Percentiles rank a stretch among this genome's conserved stretches.
Conservation (phyloP, 1,140 invertebrate genomes). For the Eumeta japonica region DNA sequence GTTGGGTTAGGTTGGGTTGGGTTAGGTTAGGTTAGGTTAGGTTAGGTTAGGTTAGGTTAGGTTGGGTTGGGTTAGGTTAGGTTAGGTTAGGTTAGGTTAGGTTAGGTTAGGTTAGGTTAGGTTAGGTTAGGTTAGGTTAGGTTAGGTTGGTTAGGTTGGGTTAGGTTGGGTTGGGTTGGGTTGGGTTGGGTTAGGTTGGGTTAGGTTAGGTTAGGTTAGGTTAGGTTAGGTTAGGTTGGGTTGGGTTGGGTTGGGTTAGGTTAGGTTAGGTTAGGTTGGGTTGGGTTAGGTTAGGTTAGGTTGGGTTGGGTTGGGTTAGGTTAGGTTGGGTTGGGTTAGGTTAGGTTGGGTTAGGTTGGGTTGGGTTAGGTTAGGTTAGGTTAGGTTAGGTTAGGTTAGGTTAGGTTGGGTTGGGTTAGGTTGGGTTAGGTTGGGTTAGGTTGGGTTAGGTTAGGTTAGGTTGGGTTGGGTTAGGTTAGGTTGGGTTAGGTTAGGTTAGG, state of each 20-base stretch:
- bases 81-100: slow-evolving; percentile 4
- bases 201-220: slow-evolving; percentile 6
- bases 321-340: slow-evolving; percentile 3
- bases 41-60: slow-evolving; percentile 5
- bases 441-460: slow-evolving; percentile 5
- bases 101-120: slow-evolving; percentile 6
- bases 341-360: slow-evolving; percentile 5
- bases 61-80: slow-evolving; percentile 3
- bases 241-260: slow-evolving; percentile 4
- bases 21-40: slow-evolving; percentile 4
- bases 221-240: slow-evolving; percentile 1
- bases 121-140: slow-evolving; percentile 3
- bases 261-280: slow-evolving; percentile 1
- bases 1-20: slow-evolving; percentile 3
- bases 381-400: slow-evolving; percentile 10
- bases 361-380: slow-evolving; percentile 10
- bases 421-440: slow-evolving; percentile 3
- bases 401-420: slow-evolving; percentile 4
- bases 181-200: slow-evolving; percentile 3
- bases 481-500: slow-evolving; percentile 10
- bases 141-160: no score
- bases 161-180: slow-evolving; percentile 4
- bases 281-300: slow-evolving; percentile 4
- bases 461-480: slow-evolving; percentile 5
- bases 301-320: slow-evolving; percentile 2